Percentiles rank a stretch among this genome's conserved stretches.
Evolutionary conservation across 1,140 invertebrate species (phyloP).

Genomic region (Trachymyrmex septentrionalis): DNA sequence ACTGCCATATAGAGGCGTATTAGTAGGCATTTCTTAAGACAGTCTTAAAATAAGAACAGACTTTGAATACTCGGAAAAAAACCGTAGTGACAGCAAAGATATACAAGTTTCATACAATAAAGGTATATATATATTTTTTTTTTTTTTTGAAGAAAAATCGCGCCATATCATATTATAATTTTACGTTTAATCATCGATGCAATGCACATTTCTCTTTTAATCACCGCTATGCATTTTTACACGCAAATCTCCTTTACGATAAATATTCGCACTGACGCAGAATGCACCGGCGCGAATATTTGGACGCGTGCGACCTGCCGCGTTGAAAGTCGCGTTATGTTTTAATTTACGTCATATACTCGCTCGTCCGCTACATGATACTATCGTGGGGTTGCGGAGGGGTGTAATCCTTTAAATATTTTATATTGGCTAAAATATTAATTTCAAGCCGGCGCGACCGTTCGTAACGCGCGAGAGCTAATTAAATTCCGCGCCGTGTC

Average conservation of each 20-base stretch:
- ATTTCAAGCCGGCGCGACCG: background rate
- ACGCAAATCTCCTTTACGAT: slow-evolving; percentile 16
- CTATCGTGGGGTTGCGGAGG: background rate
- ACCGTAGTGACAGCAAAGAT: too few species aligned
- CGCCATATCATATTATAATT: slow-evolving; percentile 49
- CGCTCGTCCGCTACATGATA: background rate
- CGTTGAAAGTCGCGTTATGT: slow-evolving; percentile 15
- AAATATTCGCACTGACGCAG: background rate
- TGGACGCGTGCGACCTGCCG: background rate
- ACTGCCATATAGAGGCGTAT: too few species aligned
- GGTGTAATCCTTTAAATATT: slow-evolving; percentile 55
- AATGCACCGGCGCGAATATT: slow-evolving; percentile 21
- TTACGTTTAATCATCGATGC: slow-evolving; percentile 33
- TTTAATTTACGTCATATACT: slow-evolving; percentile 40
- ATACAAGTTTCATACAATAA: too few species aligned
- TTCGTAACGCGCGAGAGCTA: slow-evolving; percentile 18
- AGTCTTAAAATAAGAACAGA: too few species aligned
- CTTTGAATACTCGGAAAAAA: too few species aligned
- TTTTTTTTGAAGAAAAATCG: background rate
- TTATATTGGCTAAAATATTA: slow-evolving; percentile 41
- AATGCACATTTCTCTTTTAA: background rate
- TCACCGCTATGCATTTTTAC: slow-evolving; percentile 1
- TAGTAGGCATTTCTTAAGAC: too few species aligned
- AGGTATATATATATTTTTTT: background rate
- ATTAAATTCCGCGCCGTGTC: slow-evolving; percentile 27